Evolutionary conservation across 2,888 invertebrate genomes (phyloP), one percentile per base, ranked within the genome.

Genomic region (Merodon equestris): DNA sequence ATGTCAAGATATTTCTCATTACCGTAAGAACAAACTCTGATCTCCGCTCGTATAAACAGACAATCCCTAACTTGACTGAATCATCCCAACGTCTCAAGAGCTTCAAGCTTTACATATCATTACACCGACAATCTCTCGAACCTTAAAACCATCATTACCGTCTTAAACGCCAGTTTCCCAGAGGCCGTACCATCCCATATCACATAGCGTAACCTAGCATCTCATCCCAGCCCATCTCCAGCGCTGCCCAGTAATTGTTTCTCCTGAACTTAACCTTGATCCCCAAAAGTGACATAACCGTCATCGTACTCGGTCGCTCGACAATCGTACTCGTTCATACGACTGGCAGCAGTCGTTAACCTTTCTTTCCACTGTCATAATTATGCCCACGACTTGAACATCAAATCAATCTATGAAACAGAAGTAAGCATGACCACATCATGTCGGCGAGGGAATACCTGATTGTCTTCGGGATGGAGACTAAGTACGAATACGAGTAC

Each of bases 201-300:
- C n/a, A 7, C 27, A 27, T 27, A 27, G 2, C 27, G 7, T 27
- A 27, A 7, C 56, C 56, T 13, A 64, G 66, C 58, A 57, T 27
- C 27, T 27, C 27, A 7, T 27, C 27, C 2, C 27, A n/a, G n/a
- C n/a, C n/a, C n/a, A n/a, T n/a, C n/a, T n/a, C n/a, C n/a, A n/a
- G n/a, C n/a, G n/a, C n/a, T n/a, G n/a, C n/a, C n/a, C 7, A 63
- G 58, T 68, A 64, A 73, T 70, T 74, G 68, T 70, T 74, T 74
- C 74, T 45, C 34, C 50, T 64, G 79, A 79, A 74, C 79, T 79
- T 79, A 79, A 79, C 79, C 79, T 79, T 79, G 74, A 74, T 79
- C 67, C 74, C 68, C 74, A 64, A 79, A 74, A 64, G 68, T 79
- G 74, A 74, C 74, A 74, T 74, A 79, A 74, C 74, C 63, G 57